Evolutionary conservation across 2,113 vertebrate genomes (phyloP).

Genomic region (Embiotoca jacksoni): DNA sequence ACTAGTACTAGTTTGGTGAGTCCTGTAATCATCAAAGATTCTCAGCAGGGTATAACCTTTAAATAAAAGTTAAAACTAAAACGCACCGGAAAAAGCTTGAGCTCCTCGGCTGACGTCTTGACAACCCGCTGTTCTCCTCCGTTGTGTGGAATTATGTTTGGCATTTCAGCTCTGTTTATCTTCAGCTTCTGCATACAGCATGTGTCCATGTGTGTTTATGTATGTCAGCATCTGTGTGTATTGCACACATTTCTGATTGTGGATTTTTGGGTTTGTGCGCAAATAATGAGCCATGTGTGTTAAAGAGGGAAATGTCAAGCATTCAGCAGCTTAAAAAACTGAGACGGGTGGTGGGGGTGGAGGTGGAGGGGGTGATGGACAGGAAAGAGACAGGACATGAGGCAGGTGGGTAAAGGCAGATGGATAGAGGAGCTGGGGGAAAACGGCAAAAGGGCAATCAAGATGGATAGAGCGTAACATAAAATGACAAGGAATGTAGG

Average conservation of each 20-base stretch:
- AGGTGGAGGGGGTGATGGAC: constrained; percentile 32
- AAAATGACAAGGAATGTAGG: constrained; percentile 17
- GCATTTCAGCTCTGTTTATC: constrained; percentile 64
- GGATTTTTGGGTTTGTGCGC: neutral
- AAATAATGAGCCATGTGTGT: constrained; percentile 14
- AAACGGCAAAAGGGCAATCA: constrained; percentile 37
- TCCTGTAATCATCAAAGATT: neutral
- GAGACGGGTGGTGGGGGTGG: neutral
- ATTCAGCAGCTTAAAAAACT: constrained; percentile 16
- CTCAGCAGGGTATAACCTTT: constrained; percentile 14
- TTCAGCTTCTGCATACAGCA: neutral
- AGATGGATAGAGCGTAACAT: constrained; percentile 35
- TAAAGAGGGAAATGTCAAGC: constrained; percentile 54
- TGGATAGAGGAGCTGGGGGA: constrained; percentile 25
- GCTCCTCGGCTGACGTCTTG: constrained; percentile 10
- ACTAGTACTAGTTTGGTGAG: neutral
- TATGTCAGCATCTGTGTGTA: neutral
- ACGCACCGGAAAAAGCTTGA: neutral
- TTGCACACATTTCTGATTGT: constrained; percentile 8
- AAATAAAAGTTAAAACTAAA: constrained; percentile 15
- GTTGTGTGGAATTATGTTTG: constrained; percentile 63
- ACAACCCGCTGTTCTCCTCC: constrained; percentile 27
- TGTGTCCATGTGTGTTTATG: neutral
- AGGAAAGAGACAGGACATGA: constrained; percentile 21
- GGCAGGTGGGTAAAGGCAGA: constrained; percentile 35